Evolutionary conservation across 2,113 vertebrate genomes (phyloP).

Genomic region (Coptodon rendalli): DNA sequence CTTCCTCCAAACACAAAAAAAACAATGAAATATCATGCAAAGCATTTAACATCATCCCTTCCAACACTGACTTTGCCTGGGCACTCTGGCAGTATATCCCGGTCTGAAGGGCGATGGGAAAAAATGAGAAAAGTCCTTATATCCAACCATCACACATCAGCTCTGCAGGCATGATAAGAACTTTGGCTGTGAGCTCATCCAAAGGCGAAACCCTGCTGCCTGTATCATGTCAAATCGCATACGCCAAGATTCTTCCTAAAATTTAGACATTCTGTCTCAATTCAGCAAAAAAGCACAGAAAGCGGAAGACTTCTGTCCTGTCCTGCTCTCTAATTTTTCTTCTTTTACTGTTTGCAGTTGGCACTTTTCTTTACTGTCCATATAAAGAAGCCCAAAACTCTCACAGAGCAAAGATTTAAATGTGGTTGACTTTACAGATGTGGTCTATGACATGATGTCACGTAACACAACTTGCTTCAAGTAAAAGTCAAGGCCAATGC

Average conservation of each 20-base stretch:
- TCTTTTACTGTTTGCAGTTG: background rate
- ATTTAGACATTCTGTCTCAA: background rate
- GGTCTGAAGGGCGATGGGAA: slow-evolving; percentile 20
- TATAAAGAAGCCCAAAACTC: background rate
- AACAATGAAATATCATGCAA: background rate
- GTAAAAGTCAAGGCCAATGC: background rate
- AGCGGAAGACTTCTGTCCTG: background rate
- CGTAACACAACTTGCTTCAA: background rate
- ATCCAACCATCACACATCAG: slow-evolving; percentile 20
- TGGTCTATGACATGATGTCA: background rate
- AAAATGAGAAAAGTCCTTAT: slow-evolving; percentile 7
- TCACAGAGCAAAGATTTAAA: background rate
- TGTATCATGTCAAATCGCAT: background rate
- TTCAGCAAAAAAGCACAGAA: background rate
- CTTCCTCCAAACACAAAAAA: background rate
- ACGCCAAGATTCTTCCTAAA: background rate
- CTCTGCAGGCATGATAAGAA: slow-evolving; percentile 32
- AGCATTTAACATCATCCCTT: background rate
- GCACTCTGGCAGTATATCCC: background rate
- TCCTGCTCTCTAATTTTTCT: background rate
- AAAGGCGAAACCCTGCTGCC: background rate
- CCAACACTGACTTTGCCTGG: background rate
- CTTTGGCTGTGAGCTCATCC: background rate
- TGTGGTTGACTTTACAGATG: background rate
- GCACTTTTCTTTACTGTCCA: background rate